Evolutionary conservation across 2,797 vertebrate species (phyloP).

Genomic region (Platyrinchus mystaceus): DNA sequence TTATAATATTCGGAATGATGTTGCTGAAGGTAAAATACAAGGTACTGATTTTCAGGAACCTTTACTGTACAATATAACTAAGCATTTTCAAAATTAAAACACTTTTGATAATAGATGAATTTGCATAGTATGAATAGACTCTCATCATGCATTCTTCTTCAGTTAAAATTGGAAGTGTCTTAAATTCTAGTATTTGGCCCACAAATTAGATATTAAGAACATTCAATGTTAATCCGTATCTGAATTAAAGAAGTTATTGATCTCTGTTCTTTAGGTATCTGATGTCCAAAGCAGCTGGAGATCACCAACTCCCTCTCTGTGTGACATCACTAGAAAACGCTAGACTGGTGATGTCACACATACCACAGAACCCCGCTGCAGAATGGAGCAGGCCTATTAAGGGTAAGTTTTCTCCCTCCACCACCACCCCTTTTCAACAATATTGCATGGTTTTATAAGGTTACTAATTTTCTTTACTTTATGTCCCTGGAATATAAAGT

Average conservation of each 20-base stretch:
- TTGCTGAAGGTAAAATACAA: not conserved
- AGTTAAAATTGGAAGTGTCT: not conserved
- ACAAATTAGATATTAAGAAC: not conserved
- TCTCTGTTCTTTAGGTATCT: conserved; percentile 70
- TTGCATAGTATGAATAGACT: not conserved
- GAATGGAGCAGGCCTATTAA: conserved; percentile 73
- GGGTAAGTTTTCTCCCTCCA: conserved; percentile 67
- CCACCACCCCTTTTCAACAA: conserved; percentile 65
- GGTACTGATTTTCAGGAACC: not conserved
- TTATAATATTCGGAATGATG: not conserved
- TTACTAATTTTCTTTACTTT: conserved; percentile 56
- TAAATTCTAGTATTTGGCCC: not conserved
- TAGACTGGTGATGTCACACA: conserved; percentile 68
- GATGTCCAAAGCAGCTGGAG: conserved; percentile 74
- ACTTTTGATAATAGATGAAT: not conserved
- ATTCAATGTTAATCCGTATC: not conserved
- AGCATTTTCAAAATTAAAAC: conserved; percentile 7
- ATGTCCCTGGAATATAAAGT: conserved; percentile 50
- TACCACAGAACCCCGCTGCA: conserved; percentile 68
- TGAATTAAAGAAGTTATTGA: conserved; percentile 48
- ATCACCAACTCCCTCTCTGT: conserved; percentile 73
- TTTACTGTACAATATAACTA: not conserved
- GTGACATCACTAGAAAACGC: conserved; percentile 58
- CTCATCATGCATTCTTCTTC: not conserved
- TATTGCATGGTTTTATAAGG: conserved; percentile 76